Conservation (phyloP, 2,113 vertebrate species). For the Deroptyus accipitrinus region DNA sequence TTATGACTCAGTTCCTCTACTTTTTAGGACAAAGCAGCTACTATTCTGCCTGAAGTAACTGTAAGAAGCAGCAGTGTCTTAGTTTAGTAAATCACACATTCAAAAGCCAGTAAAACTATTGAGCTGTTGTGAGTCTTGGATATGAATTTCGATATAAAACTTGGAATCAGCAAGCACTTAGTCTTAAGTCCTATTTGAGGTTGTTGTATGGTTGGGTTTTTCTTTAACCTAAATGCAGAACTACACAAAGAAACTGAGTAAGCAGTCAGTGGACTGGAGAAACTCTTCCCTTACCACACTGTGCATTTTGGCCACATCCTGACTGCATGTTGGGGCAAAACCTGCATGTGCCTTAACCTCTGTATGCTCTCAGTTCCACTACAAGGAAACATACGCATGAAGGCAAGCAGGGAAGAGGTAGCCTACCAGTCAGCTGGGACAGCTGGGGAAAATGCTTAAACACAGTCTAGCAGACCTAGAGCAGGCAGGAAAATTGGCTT, state of each 20-base stretch:
- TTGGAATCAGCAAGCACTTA: background rate
- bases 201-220: background rate
- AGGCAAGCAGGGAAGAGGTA: background rate
- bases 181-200: background rate
- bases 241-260: background rate
- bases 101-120: background rate
- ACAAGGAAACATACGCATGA: fast-evolving
- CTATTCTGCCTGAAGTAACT: background rate
- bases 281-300: background rate
- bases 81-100: background rate
- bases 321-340: background rate
- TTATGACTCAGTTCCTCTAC: background rate
- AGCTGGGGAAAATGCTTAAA: background rate
- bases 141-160: background rate
- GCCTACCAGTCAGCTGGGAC: background rate
- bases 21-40: background rate
- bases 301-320: background rate
- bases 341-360: background rate
- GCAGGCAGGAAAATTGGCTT: background rate
- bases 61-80: background rate
- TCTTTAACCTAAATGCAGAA: background rate
- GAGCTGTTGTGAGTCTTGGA: background rate
- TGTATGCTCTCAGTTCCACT: background rate
- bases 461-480: background rate
- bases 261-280: background rate